phyloP scores from a whole-genome alignment of 2,113 vertebrate genomes.

The Paracanthobrama guichenoti region DNA sequence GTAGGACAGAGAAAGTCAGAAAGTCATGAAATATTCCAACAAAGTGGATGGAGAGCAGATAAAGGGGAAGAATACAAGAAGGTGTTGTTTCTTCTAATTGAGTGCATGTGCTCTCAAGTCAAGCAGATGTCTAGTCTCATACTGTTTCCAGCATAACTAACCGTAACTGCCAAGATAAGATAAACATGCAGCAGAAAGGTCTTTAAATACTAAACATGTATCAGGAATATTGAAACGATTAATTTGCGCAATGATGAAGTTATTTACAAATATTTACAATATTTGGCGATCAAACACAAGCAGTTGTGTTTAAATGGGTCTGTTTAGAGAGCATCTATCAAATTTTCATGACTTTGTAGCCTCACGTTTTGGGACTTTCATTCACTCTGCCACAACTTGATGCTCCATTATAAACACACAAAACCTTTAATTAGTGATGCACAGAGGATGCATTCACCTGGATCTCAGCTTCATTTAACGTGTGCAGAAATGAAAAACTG shows the following conservation, averaged over 20 bases:
- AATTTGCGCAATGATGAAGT: not conserved
- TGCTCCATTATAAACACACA: not conserved
- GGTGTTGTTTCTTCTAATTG: not conserved
- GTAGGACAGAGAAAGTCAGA: not conserved
- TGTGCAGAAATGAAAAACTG: not conserved
- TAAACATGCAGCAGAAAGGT: not conserved
- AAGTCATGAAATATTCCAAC: not conserved
- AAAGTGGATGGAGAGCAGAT: slow-evolving; percentile 11
- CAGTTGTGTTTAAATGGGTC: not conserved
- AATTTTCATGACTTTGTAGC: not conserved
- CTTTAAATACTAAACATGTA: not conserved
- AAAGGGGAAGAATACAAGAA: not conserved
- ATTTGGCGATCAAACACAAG: not conserved
- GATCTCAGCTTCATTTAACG: not conserved
- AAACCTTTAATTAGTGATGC: not conserved
- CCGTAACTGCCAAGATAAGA: not conserved
- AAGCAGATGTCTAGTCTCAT: not conserved
- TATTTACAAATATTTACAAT: not conserved
- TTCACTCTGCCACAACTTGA: not conserved
- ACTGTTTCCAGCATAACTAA: not conserved
- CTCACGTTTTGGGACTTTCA: not conserved
- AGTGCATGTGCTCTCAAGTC: not conserved
- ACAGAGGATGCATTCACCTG: not conserved
- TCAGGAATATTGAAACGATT: not conserved
- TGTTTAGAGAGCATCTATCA: not conserved